These are phyloP conservation scores for Masnerella sp. DNA, from an alignment of 2,888 invertebrate genomes.

Conservation along the genomic window DNA sequence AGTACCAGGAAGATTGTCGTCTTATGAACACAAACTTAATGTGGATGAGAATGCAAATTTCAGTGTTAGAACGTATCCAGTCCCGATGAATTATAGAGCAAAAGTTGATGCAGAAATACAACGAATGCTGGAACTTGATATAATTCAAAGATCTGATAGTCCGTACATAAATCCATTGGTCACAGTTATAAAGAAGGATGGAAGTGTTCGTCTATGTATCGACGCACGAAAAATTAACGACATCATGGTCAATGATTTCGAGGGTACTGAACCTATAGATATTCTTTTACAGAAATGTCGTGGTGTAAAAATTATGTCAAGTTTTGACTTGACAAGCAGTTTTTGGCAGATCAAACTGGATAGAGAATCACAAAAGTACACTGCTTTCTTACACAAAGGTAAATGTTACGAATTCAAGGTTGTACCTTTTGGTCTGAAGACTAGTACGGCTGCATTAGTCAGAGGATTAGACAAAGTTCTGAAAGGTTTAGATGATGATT, in stretches of 20 bases:
- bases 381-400: conserved; percentile 13
- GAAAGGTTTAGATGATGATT: background rate
- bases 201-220: background rate
- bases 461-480: background rate
- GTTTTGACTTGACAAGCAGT: background rate
- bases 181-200: conserved; percentile 5
- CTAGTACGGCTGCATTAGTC: conserved; percentile 12
- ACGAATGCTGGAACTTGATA: no score
- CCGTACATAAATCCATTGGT: conserved; percentile 1
- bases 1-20: no score
- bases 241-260: background rate
- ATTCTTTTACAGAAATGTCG: background rate
- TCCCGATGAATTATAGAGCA: no score
- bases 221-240: conserved; percentile 13
- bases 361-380: background rate
- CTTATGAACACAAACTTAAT: no score
- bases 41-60: no score
- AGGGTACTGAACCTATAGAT: conserved; percentile 5
- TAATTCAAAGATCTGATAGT: background rate
- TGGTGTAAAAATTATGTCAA: background rate
- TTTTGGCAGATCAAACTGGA: conserved; percentile 7
- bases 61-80: no score
- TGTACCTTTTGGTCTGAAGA: conserved; percentile 14
- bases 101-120: no score
- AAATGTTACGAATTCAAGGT: conserved; percentile 20